Base-by-base conservation (phyloP, 1,140 invertebrate genomes). In the Brachionus paranguensis region DNA sequence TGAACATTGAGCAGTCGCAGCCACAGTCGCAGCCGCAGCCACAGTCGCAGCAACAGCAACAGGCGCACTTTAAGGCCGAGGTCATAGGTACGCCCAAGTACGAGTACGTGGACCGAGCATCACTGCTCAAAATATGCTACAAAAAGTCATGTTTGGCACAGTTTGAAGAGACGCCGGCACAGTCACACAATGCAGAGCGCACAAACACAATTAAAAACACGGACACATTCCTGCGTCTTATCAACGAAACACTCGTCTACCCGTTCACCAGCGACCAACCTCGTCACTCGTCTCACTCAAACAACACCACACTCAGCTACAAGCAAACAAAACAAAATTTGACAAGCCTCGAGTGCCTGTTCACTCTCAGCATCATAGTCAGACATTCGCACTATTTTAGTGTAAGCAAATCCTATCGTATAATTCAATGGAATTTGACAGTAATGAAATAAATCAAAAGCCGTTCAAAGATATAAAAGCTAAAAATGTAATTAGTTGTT, bases 371-470 rank as follows among this genome's bases (percentile, higher is more conserved):
- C 33, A 81, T 81, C 10, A 20, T 81, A 20, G 3, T 81, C 5
- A 60, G 27, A 14, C 78, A 81, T 11, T 81, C 78, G 17, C 78
- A 81, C n/a, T 64, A 37, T 20, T 81, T 81, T 45, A 45, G 37
- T 27, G 64, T 68, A 68, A 68, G 10, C 24, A 68, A 68, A 68
- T 68, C 1, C 11, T 33, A 29, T 14, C 27, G 1, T 20, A 64
- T 64, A 64, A 64, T 17, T 64, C 6, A 6, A 64, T 64, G 33
- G 64, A 68, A 68, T 5, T 68, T 12, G 64, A 68, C 27, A 29
- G 64, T 27, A 68, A 68, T 7, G 64, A 68, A 37, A 68, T 68
- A 27, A 68, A 68, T 68, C 64, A 68, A 68, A 68, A 68, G 24
- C 12, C 64, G 33, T 37, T 27, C 1, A 68, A 68, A 68, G 64